Percentiles rank a stretch among this genome's conserved stretches.
Evolutionary conservation across 2,888 invertebrate genomes (phyloP).

Genomic region (Anticlea derivata): DNA sequence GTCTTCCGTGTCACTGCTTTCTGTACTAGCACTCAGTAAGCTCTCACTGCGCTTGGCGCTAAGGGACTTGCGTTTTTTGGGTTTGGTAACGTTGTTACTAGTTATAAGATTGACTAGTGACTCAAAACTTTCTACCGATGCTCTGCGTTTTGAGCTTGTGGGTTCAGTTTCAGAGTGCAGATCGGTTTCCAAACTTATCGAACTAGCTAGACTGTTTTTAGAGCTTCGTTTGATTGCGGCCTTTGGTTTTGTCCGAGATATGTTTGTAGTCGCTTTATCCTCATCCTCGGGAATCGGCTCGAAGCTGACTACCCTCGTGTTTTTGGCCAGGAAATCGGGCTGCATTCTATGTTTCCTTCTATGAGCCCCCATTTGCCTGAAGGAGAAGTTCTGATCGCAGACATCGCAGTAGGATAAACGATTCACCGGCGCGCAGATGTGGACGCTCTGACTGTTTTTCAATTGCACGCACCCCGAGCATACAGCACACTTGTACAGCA

Average conservation of each 20-base stretch:
- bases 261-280: not conserved
- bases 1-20: conserved; percentile 1
- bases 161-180: not conserved
- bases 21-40: not conserved
- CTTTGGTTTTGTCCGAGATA: not conserved
- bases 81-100: not conserved
- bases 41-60: not conserved
- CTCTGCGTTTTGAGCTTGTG: not conserved
- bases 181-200: not conserved
- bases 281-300: conserved; percentile 2
- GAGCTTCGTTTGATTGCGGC: not conserved
- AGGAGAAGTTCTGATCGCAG: conserved; percentile 29
- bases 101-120: conserved; percentile 1
- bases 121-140: not conserved
- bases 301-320: conserved; percentile 16
- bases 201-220: not conserved
- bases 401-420: conserved; percentile 15
- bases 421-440: conserved; percentile 3
- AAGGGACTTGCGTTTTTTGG: not conserved
- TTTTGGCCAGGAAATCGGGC: conserved; percentile 16
- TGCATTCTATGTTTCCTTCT: conserved; percentile 29
- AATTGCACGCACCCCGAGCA: conserved; percentile 10
- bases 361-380: conserved; percentile 25
- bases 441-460: not conserved
- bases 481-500: conserved; percentile 13